A percentile compares a stretch with the other conserved stretches of the same genome.
phyloP scores from a whole-genome alignment of 2,797 vertebrate genomes.

The Columba guinea region DNA sequence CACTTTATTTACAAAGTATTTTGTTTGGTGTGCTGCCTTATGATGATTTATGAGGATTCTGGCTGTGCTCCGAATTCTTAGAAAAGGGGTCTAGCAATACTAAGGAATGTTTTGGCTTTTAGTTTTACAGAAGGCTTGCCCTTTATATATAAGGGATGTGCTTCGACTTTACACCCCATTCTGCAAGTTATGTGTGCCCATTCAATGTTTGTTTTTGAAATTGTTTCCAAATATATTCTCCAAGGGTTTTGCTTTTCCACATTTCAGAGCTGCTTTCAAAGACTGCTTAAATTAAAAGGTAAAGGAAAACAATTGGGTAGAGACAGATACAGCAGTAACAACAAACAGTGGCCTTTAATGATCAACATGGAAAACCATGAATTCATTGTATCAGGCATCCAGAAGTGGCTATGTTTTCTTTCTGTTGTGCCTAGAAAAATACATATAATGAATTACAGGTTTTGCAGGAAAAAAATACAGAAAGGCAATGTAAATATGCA shows the following conservation, averaged over 20 bases:
- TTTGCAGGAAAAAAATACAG: neutral
- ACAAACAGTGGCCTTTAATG: neutral
- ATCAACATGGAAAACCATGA: neutral
- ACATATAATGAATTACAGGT: neutral
- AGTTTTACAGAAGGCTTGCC: neutral
- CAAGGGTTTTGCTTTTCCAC: neutral
- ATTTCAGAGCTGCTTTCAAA: neutral
- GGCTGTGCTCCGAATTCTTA: neutral
- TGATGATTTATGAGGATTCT: neutral
- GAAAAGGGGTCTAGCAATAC: neutral
- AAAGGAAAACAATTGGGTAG: neutral
- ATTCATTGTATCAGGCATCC: neutral
- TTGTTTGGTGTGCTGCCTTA: neutral
- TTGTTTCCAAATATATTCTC: neutral
- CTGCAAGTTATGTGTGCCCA: neutral
- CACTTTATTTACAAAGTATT: neutral
- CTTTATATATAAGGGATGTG: neutral
- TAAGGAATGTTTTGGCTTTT: neutral
- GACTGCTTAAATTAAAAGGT: neutral
- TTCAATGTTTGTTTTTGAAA: neutral
- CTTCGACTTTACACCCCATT: neutral
- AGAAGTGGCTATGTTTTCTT: neutral
- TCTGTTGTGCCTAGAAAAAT: neutral
- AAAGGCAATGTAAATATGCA: neutral
- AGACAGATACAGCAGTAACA: neutral